phyloP scores from a whole-genome alignment of 2,797 vertebrate species.

The Dicrostonyx torquatus region DNA sequence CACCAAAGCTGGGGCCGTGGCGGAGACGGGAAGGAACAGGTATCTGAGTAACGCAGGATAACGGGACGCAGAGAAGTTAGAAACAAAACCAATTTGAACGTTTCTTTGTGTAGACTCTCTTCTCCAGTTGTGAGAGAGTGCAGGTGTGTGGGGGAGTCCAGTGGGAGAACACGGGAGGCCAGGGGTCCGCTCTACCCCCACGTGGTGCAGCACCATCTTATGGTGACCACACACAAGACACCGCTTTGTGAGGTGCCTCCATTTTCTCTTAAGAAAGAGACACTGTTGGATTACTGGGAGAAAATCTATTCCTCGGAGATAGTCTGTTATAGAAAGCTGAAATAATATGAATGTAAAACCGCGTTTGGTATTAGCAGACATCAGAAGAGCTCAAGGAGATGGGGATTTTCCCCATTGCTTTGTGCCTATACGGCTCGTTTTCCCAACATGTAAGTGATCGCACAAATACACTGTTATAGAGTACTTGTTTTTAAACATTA shows the following conservation, averaged over 20 bases:
- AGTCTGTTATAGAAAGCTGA: background rate
- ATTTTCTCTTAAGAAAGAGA: background rate
- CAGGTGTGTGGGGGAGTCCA: background rate
- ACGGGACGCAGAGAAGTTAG: fast-evolving
- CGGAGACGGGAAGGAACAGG: fast-evolving
- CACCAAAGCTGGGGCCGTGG: fast-evolving
- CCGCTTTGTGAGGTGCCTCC: background rate
- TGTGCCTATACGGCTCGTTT: fast-evolving
- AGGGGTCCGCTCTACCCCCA: too few relatives aligned
- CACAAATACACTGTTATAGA: background rate
- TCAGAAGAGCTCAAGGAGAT: background rate
- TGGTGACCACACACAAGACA: background rate
- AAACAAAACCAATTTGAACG: background rate
- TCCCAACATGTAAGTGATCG: background rate
- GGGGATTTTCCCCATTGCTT: background rate
- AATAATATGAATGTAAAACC: fast-evolving
- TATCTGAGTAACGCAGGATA: fast-evolving
- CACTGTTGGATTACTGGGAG: background rate
- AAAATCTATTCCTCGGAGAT: background rate
- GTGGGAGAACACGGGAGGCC: background rate
- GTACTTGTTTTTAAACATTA: background rate
- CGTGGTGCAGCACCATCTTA: fast-evolving
- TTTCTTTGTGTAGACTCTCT: background rate
- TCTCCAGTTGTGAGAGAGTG: fast-evolving
- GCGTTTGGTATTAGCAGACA: background rate